phyloP scores from a whole-genome alignment of 2,888 invertebrate genomes.

The Malachius bipustulatus region DNA sequence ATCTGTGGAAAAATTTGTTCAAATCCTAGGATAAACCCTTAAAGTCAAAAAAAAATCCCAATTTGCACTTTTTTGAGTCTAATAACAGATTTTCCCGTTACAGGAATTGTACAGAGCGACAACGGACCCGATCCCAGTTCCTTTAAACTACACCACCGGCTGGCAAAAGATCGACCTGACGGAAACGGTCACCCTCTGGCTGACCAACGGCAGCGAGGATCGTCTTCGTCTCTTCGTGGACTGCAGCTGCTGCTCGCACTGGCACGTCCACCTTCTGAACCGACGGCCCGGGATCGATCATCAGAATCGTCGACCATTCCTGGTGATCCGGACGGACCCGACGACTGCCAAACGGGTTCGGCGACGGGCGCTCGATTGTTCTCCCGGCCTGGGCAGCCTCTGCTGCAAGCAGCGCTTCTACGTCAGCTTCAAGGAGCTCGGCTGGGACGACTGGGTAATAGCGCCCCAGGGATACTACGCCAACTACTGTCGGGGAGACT shows the following conservation, averaged over 20 bases:
- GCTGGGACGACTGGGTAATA: conserved; percentile 93
- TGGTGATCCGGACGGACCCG: conserved; percentile 68
- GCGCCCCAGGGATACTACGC: conserved; percentile 62
- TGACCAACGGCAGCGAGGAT: conserved; percentile 37
- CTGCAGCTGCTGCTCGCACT: conserved; percentile 75
- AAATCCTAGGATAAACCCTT: too few relatives aligned
- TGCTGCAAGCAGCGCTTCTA: conserved; percentile 83
- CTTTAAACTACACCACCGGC: conserved; percentile 48
- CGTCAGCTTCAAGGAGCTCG: conserved; percentile 80
- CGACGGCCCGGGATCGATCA: conserved; percentile 27
- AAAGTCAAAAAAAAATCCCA: too few relatives aligned
- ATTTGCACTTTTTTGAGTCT: too few relatives aligned
- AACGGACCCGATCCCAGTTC: conserved; percentile 37
- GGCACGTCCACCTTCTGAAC: conserved; percentile 51
- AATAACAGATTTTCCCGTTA: too few relatives aligned
- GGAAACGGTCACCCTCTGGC: conserved; percentile 64
- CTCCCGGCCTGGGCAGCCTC: conserved; percentile 54
- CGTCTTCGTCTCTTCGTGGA: conserved; percentile 70
- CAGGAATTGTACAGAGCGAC: conserved; percentile 49
- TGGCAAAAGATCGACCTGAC: conserved; percentile 85
- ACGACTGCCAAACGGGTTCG: conserved; percentile 58
- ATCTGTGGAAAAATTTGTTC: too few relatives aligned
- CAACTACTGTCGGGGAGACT: conserved; percentile 87
- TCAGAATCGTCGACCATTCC: conserved; percentile 66
- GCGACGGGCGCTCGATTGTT: conserved; percentile 75